Evolutionary conservation across 2,888 invertebrate species (phyloP).

Genomic region (Conomelus anceps): DNA sequence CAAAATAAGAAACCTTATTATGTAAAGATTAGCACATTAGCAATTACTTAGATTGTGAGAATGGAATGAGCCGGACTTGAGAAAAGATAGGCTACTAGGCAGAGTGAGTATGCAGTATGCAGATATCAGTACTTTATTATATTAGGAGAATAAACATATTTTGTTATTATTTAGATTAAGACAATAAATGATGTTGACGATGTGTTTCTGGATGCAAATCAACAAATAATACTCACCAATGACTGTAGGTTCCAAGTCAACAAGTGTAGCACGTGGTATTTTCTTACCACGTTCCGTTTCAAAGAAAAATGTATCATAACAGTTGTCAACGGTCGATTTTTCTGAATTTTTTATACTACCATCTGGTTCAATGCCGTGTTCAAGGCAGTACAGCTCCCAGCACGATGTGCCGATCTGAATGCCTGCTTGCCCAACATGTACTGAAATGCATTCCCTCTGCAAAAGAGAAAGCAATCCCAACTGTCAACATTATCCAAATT

Average conservation of each 20-base stretch:
- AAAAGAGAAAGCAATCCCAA: no score
- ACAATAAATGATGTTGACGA: not conserved
- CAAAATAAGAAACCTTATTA: no score
- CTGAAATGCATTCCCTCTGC: slow-evolving; percentile 5
- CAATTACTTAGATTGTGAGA: no score
- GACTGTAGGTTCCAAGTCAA: slow-evolving; percentile 30
- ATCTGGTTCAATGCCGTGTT: slow-evolving; percentile 25
- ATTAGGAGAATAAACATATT: no score
- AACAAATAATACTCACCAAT: slow-evolving; percentile 20
- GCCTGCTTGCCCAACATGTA: slow-evolving; percentile 5
- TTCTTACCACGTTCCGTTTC: slow-evolving; percentile 25
- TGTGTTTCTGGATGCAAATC: not conserved
- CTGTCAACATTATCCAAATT: no score
- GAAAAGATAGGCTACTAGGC: no score
- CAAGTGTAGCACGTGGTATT: slow-evolving; percentile 27
- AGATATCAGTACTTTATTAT: no score
- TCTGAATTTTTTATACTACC: slow-evolving; percentile 4
- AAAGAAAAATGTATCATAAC: slow-evolving; percentile 27
- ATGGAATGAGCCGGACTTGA: no score
- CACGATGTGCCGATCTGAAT: slow-evolving; percentile 2
- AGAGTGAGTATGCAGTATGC: no score
- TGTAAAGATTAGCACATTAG: no score
- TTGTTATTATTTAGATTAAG: no score
- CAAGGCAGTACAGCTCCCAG: slow-evolving; percentile 1
- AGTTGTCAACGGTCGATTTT: not conserved